These are phyloP conservation scores for Alosa alosa DNA, from an alignment of 2,113 vertebrate genomes.

Conservation along the genomic window DNA sequence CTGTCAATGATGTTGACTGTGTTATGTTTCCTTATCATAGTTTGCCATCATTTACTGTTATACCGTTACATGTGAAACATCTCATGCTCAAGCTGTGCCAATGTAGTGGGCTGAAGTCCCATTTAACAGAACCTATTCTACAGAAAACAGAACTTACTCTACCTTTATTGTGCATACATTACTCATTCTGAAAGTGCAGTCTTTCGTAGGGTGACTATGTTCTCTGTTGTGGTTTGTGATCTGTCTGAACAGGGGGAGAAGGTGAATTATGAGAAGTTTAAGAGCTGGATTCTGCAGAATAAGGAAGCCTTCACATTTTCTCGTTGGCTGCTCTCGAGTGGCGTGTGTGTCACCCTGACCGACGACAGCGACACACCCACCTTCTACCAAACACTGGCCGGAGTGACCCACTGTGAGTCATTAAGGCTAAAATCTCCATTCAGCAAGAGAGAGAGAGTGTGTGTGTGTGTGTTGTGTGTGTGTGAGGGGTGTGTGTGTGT, in stretches of 20 bases:
- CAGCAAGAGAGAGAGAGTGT: no score
- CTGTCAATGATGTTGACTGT: neutral
- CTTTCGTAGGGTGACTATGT: neutral
- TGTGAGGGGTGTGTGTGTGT: neutral
- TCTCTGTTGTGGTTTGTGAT: neutral
- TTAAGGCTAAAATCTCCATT: neutral
- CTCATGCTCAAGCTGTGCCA: neutral
- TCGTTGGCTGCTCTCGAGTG: slow-evolving; percentile 83
- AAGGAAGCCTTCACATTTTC: slow-evolving; percentile 89
- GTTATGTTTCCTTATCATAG: neutral
- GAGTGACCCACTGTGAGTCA: slow-evolving; percentile 86
- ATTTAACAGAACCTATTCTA: neutral
- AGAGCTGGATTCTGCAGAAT: slow-evolving; percentile 82
- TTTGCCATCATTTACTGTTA: neutral
- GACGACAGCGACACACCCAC: slow-evolving; percentile 88
- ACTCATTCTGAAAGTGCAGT: neutral
- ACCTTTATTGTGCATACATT: neutral
- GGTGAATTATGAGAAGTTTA: slow-evolving; percentile 87
- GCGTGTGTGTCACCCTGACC: slow-evolving; percentile 84
- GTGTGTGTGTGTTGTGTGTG: neutral
- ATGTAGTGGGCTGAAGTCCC: neutral
- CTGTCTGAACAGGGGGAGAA: slow-evolving; percentile 76
- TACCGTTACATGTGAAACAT: neutral
- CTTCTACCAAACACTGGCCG: slow-evolving; percentile 87
- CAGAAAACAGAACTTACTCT: neutral